Percentiles rank a stretch among this genome's conserved stretches.
phyloP scores from a whole-genome alignment of 2,797 vertebrate genomes.

The Mallotus villosus region DNA sequence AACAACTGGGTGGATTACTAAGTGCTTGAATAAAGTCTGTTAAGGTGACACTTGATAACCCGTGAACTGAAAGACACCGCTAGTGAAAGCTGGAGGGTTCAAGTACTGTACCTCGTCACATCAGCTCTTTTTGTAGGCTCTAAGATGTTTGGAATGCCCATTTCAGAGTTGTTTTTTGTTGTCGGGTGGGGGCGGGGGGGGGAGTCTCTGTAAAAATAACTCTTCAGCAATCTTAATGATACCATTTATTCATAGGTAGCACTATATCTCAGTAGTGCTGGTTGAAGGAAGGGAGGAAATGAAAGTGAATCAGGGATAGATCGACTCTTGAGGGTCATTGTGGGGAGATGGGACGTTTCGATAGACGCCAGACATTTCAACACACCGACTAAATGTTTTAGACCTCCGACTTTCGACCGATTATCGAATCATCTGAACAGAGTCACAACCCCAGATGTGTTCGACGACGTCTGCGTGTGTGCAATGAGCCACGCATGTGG shows the following conservation, averaged over 20 bases:
- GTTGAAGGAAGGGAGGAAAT: not conserved
- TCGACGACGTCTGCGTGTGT: constrained; percentile 19
- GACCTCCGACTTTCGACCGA: not conserved
- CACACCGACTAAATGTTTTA: constrained; percentile 2
- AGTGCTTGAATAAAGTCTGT: constrained; percentile 14
- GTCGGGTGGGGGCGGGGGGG: constrained; percentile 39
- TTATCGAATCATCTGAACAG: constrained; percentile 19
- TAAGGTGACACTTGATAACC: constrained; percentile 33
- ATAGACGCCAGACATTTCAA: not conserved
- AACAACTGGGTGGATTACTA: not conserved
- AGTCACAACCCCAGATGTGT: constrained; percentile 15
- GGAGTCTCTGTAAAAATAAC: constrained; percentile 40
- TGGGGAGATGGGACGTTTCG: not conserved
- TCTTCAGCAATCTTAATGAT: constrained; percentile 47
- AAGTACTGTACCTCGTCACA: constrained; percentile 48
- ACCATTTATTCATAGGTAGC: constrained; percentile 44
- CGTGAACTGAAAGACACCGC: constrained; percentile 25
- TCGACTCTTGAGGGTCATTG: not conserved
- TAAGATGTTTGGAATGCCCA: constrained; percentile 56
- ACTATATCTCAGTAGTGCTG: constrained; percentile 15
- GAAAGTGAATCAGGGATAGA: not conserved
- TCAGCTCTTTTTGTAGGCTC: constrained; percentile 36
- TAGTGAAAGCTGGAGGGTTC: constrained; percentile 11
- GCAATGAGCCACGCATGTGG: not conserved
- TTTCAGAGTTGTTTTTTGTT: constrained; percentile 53